phyloP scores from a whole-genome alignment of 2,888 invertebrate genomes.

The Chesias legatella region DNA sequence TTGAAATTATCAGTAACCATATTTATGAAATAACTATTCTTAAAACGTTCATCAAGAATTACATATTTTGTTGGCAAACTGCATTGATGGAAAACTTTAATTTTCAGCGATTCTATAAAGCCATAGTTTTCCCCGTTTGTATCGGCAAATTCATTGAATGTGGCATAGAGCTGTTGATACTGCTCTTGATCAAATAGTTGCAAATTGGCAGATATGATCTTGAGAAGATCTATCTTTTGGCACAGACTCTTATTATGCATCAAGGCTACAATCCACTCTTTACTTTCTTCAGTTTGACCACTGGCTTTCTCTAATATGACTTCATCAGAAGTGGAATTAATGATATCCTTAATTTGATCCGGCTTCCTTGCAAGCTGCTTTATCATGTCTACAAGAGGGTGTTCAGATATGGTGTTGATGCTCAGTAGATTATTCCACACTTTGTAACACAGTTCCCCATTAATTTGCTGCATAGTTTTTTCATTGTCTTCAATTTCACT shows the following conservation, averaged over 20 bases:
- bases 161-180: conserved; percentile 43
- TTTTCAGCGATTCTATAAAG: conserved; percentile 36
- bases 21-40: conserved; percentile 44
- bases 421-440: conserved; percentile 41
- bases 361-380: conserved; percentile 60
- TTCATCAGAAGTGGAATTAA: conserved; percentile 43
- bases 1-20: conserved; percentile 43
- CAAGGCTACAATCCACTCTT: conserved; percentile 55
- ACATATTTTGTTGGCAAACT: conserved; percentile 39
- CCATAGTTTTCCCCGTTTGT: conserved; percentile 36
- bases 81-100: conserved; percentile 54
- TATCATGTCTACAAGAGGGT: conserved; percentile 57
- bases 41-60: conserved; percentile 51
- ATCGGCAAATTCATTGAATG: conserved; percentile 36
- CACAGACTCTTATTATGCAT: conserved; percentile 50
- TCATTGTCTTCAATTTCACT: conserved; percentile 62
- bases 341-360: conserved; percentile 47
- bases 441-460: conserved; percentile 61
- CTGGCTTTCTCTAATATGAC: conserved; percentile 51
- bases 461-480: conserved; percentile 56
- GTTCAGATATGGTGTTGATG: conserved; percentile 42
- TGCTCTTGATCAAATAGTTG: conserved; percentile 44
- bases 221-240: conserved; percentile 42
- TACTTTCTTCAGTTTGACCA: conserved; percentile 40
- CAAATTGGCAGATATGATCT: conserved; percentile 42